Evolutionary conservation across 2,888 invertebrate genomes (phyloP), one percentile per base, ranked within the genome.

Genomic region (Dusona sp.): DNA sequence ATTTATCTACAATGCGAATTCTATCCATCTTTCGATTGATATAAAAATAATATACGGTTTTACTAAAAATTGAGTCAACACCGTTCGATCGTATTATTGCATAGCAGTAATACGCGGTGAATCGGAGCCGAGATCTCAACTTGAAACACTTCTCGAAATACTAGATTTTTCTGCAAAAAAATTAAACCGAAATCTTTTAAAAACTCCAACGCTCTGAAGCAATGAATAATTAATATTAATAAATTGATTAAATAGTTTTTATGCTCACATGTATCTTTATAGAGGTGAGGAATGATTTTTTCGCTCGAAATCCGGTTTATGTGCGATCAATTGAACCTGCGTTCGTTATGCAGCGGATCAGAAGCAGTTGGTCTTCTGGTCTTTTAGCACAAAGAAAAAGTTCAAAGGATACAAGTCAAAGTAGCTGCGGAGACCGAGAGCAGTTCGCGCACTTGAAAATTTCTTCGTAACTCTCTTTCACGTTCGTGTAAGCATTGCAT

Each of bases 321-420:
- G 38, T 57, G 22, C 38, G 36, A 57, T 74, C 36, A 54, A 74
- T 57, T 16, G 57, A 57, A 25, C 25, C 19, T 48, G 8, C 29
- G 57, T 25, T 57, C 64, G 65, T 78, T 36, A 67, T 19, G 25
- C 38, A 25, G 13, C n/a, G 36, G 48, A 51, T 79, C 38, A n/a
- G 61, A 42, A 61, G 29, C 29, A n/a, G n/a, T n/a, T n/a, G n/a
- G n/a, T n/a, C 36, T 36, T 67, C 74, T 42, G 61, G 22, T 25
- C 51, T 42, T 57, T 83, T 54, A 33, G 75, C 72, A 67, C 72
- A 77, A 79, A 73, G 83, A 79, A 83, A 72, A 75, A 82, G 57
- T 80, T 80, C 67, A 77, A 72, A 83, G 86, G 75, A 61, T 51
- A 51, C 65, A 57, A 77, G 84, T 65, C 75, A 25, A 75, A 80